Conservation (phyloP, 2,113 vertebrate genomes). For the Syrmaticus mikado region DNA sequence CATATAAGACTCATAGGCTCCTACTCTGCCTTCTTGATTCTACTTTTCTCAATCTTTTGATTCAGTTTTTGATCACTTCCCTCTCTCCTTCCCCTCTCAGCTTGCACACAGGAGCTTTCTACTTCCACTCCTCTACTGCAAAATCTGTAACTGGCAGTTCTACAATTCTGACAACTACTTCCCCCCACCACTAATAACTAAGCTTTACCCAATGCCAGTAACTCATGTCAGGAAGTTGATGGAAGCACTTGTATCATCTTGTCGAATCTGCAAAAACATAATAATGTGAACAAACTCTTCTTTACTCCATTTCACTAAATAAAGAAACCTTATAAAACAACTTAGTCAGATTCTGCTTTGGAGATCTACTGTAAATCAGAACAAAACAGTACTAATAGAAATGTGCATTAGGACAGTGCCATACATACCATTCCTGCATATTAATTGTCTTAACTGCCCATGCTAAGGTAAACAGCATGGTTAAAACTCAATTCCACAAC, state of each 20-base stretch:
- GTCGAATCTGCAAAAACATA: constrained; percentile 86
- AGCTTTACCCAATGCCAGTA: constrained; percentile 94
- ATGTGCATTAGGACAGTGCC: fast-evolving
- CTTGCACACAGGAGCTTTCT: not conserved
- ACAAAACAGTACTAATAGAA: not conserved
- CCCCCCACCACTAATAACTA: not conserved
- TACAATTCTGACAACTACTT: not conserved
- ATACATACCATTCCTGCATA: fast-evolving
- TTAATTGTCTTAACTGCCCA: fast-evolving
- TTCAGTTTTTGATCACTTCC: not conserved
- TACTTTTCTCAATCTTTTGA: not conserved
- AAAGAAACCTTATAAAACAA: not conserved
- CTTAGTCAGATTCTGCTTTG: not conserved
- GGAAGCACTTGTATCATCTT: constrained; percentile 95
- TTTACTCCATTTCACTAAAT: not conserved
- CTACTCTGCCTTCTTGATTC: not conserved
- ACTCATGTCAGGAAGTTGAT: constrained; percentile 96
- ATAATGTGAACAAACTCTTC: not conserved
- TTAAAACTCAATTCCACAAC: not conserved
- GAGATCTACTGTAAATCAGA: not conserved
- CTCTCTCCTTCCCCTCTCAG: not conserved
- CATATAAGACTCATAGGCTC: not conserved
- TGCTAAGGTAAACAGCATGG: fast-evolving
- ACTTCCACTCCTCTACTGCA: not conserved
- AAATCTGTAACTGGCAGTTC: not conserved